Conservation (phyloP, 2,888 invertebrate genomes). For the Cheilosia grossa region DNA sequence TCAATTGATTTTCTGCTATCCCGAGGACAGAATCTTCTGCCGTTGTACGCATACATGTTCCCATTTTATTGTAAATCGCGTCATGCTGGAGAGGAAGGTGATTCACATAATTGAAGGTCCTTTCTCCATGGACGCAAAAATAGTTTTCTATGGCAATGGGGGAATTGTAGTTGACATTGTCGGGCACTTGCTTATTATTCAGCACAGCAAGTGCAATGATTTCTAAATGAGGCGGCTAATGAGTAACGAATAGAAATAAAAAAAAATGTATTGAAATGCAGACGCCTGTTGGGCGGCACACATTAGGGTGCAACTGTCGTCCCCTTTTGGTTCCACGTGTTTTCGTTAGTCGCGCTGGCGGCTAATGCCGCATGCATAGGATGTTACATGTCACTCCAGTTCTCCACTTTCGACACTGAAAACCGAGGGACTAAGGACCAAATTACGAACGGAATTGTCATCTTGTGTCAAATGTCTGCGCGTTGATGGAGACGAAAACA, state of each 20-base stretch:
- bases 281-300: constrained; percentile 33
- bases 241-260: background rate
- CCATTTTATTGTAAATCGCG: constrained; percentile 15
- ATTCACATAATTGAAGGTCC: constrained; percentile 15
- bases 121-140: constrained; percentile 10
- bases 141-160: background rate
- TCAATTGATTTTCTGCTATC: constrained; percentile 37
- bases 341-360: background rate
- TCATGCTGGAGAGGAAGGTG: constrained; percentile 8
- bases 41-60: background rate
- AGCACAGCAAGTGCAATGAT: constrained; percentile 49
- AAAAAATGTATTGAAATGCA: constrained; percentile 10
- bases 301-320: background rate
- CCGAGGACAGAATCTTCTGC: background rate
- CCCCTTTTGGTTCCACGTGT: constrained; percentile 15
- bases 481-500: background rate
- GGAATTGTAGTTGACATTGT: constrained; percentile 36
- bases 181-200: constrained; percentile 45
- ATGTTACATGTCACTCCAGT: constrained; percentile 28
- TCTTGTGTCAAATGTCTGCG: constrained; percentile 15
- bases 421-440: constrained; percentile 26
- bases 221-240: constrained; percentile 19
- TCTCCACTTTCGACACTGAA: constrained; percentile 7
- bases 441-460: constrained; percentile 9
- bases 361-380: constrained; percentile 23